phyloP scores from a whole-genome alignment of 2,888 invertebrate genomes.

The Villa cingulata region DNA sequence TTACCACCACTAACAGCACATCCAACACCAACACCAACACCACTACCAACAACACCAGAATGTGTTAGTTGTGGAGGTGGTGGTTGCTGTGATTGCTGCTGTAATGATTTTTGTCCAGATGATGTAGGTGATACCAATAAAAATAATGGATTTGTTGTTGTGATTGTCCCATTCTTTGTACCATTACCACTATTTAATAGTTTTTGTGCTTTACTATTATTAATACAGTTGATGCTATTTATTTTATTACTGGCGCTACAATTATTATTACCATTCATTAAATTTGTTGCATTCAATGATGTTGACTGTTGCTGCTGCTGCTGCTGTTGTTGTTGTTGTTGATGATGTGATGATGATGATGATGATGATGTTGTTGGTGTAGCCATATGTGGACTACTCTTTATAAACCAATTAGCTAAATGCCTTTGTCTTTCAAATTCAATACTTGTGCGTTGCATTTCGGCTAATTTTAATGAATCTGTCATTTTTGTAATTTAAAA shows the following conservation, averaged over 20 bases:
- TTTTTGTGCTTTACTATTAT: constrained; percentile 17
- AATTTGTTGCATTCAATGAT: too few relatives aligned
- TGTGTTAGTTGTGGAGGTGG: constrained; percentile 4
- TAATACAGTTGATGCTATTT: too few relatives aligned
- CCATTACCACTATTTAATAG: constrained; percentile 8
- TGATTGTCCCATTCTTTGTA: constrained; percentile 22
- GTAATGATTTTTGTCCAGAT: constrained; percentile 18
- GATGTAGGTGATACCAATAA: constrained; percentile 24
- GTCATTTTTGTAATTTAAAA: constrained; percentile 25
- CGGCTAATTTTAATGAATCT: constrained; percentile 30
- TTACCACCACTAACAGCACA: too few relatives aligned
- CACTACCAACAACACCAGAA: neutral
- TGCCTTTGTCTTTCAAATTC: constrained; percentile 37
- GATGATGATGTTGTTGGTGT: constrained; percentile 15
- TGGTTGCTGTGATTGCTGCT: constrained; percentile 13
- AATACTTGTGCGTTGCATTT: constrained; percentile 37
- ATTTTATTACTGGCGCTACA: constrained; percentile 6
- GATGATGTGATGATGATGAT: too few relatives aligned
- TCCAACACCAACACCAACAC: too few relatives aligned
- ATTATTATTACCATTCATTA: constrained; percentile 12
- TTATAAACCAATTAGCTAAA: constrained; percentile 37
- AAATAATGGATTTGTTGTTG: constrained; percentile 23
- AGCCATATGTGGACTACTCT: constrained; percentile 36
- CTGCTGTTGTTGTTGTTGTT: constrained; percentile 6
- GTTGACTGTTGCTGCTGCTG: too few relatives aligned